A percentile compares a stretch with the other conserved stretches of the same genome.
Conservation (phyloP, 2,888 invertebrate genomes). For the Scaptomyza reducta region DNA sequence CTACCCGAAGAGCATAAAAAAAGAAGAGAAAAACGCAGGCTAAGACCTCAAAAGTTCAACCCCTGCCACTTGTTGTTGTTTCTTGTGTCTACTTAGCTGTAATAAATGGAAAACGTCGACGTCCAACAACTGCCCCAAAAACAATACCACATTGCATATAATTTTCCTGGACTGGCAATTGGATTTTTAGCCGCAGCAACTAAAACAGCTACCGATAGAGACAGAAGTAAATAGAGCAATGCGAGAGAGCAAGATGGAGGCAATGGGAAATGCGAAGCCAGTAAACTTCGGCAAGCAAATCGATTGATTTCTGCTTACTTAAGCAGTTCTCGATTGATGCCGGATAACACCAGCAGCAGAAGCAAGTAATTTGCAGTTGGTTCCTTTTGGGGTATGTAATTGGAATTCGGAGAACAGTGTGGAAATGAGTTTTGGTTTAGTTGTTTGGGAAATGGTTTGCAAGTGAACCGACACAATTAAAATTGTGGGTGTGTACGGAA, state of each 20-base stretch:
- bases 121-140: slow-evolving; percentile 31
- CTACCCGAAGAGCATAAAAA: slow-evolving; percentile 61
- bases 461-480: neutral
- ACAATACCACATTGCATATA: slow-evolving; percentile 69
- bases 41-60: slow-evolving; percentile 27
- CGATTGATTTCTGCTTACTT: slow-evolving; percentile 76
- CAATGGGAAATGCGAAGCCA: neutral
- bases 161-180: slow-evolving; percentile 59
- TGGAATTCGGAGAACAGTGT: slow-evolving; percentile 1
- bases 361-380: slow-evolving; percentile 68
- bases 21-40: slow-evolving; percentile 16
- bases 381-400: slow-evolving; percentile 1
- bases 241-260: neutral
- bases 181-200: slow-evolving; percentile 65
- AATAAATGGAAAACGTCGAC: slow-evolving; percentile 65
- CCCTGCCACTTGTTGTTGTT: slow-evolving; percentile 56
- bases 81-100: slow-evolving; percentile 70
- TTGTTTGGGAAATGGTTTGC: neutral
- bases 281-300: slow-evolving; percentile 43
- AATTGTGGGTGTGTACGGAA: no score
- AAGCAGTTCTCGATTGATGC: slow-evolving; percentile 60
- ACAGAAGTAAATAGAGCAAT: neutral
- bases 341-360: slow-evolving; percentile 15
- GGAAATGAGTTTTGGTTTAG: slow-evolving; percentile 28
- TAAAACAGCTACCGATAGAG: slow-evolving; percentile 30